Base-by-base conservation (phyloP, 2,797 vertebrate genomes). In the Molossus molossus region DNA sequence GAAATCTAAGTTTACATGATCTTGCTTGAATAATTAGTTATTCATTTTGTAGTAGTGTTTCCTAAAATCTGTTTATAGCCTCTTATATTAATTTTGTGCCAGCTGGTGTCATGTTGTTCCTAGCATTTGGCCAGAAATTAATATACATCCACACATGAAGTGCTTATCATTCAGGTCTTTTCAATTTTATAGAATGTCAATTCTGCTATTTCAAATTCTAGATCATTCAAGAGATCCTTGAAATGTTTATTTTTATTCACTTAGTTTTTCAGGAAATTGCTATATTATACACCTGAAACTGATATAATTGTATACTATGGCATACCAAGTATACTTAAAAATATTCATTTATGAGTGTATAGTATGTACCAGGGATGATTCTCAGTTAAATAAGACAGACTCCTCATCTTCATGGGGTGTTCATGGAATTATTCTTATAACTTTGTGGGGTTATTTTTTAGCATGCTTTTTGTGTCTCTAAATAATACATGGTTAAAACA, bases 21-120 rank as follows among this genome's bases (percentile, higher is more conserved):
- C 45, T 94, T 87, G 21, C 33, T 77, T 75, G 9, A 93, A 70
- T 93, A 77, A 45, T 60, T 80, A 70, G 9, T 20, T 79, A 70
- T 17, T 64, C 9, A 93, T 73, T 73, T 84, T 67, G 6, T 82
- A 48, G 40, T 53, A 92, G 27, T 92, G 37, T 77, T 85, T 77
- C 27, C 3, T 17, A 81, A 96, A 93, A 45, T 91, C 25, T 87
- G 75, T 93, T 87, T 6, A 8, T 45, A 92, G 92, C n/a, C 86
- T 8, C 48, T 73, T 3, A 7, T 55, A 45, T 75, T 75, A 60
- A 87, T 90, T 90, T 69, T 60, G 17, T 89, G 58, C 23, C 2
- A 33, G 12, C 50, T 83, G 53, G 3, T 48, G 60, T 55, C 1
- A n/a, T 20, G 3, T 15, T 29, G 2, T 85, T 95, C 20, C 25